Conservation (phyloP, 1,140 invertebrate species). For the Nebria ingens region DNA sequence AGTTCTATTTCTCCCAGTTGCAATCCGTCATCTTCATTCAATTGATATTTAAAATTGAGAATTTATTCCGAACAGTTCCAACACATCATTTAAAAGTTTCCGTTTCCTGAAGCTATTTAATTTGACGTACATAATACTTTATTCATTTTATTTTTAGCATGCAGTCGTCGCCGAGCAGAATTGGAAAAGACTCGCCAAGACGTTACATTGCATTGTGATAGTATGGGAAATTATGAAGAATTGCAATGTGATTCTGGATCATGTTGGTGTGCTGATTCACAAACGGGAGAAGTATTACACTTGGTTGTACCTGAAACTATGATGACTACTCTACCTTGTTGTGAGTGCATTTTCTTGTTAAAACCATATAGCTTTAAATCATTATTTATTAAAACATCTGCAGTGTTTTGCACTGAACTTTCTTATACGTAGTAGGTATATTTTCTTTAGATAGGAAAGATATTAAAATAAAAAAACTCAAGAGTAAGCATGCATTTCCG, state of each 20-base stretch:
- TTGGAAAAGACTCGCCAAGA: constrained; percentile 30
- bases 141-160: constrained; percentile 34
- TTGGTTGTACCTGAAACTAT: constrained; percentile 39
- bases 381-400: too few species aligned
- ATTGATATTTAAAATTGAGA: not conserved
- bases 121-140: not conserved
- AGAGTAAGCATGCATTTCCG: too few species aligned
- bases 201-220: constrained; percentile 44
- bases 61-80: not conserved
- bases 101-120: constrained; percentile 14
- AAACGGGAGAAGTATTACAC: constrained; percentile 39
- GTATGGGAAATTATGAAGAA: constrained; percentile 46
- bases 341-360: constrained; percentile 41
- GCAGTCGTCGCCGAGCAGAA: constrained; percentile 42
- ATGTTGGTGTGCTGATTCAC: constrained; percentile 48
- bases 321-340: constrained; percentile 42
- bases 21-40: not conserved
- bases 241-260: constrained; percentile 47
- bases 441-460: too few species aligned
- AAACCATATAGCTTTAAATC: too few species aligned
- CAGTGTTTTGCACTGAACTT: too few species aligned
- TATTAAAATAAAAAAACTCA: too few species aligned
- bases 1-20: too few species aligned
- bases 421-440: too few species aligned
- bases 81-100: not conserved